Percentiles rank a stretch among this genome's conserved stretches.
These are phyloP conservation scores for Chiroxiphia lanceolata DNA, from an alignment of 2,797 vertebrate genomes.

Conservation along the genomic window DNA sequence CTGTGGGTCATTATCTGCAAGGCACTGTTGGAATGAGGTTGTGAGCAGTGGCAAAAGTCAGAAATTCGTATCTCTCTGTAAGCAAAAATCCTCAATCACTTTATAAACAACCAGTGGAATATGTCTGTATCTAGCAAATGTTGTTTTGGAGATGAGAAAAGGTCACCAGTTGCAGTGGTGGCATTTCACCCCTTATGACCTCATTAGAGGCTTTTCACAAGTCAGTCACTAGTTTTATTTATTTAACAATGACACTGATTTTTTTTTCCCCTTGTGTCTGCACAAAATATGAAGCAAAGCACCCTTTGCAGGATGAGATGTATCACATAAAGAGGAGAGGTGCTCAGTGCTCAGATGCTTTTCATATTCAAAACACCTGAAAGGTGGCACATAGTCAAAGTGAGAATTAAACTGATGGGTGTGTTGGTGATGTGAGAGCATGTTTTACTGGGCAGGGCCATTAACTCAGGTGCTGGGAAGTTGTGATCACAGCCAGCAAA, in stretches of 20 bases:
- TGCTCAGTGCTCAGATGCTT: not conserved
- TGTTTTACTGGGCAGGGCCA: not conserved
- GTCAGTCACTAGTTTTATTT: not conserved
- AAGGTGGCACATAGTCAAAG: not conserved
- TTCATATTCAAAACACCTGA: not conserved
- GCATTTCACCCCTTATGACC: not conserved
- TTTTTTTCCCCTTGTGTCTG: not conserved
- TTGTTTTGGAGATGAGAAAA: slow-evolving; percentile 15
- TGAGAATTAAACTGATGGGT: not conserved
- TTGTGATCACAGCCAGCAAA: not conserved
- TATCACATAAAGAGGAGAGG: not conserved
- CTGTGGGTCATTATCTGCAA: not conserved
- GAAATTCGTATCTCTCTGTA: not conserved
- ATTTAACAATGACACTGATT: not conserved
- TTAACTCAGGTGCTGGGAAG: not conserved
- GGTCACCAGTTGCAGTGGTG: not conserved
- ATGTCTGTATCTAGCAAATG: not conserved
- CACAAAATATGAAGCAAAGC: not conserved
- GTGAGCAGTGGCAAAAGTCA: not conserved
- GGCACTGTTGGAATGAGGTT: not conserved
- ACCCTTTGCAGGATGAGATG: not conserved
- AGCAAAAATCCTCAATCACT: not conserved
- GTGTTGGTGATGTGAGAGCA: not conserved
- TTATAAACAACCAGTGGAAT: not conserved
- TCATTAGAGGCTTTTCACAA: slow-evolving; percentile 33